A percentile compares a stretch with the other conserved stretches of the same genome.
Conservation (phyloP, 2,113 vertebrate genomes). For the Etia nguti region DNA sequence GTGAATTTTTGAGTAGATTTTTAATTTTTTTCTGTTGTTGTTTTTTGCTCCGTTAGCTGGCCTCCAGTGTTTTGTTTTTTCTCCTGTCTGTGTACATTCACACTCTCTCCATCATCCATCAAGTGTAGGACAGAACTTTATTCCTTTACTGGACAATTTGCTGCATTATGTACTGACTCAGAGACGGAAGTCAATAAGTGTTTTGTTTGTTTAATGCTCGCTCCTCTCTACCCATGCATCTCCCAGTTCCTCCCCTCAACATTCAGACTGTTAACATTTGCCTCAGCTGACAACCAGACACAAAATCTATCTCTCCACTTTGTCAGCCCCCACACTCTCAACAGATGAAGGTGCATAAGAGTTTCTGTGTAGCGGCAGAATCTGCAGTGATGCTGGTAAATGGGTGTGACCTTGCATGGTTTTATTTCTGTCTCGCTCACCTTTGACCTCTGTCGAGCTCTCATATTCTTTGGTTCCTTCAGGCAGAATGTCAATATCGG, state of each 20-base stretch:
- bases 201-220: conserved; percentile 51
- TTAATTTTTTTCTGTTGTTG: neutral
- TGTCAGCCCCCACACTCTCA: neutral
- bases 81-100: neutral
- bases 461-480: neutral
- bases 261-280: conserved; percentile 30
- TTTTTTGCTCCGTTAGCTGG: neutral
- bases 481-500: neutral
- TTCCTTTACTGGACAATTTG: neutral
- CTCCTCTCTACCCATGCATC: neutral
- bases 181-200: conserved; percentile 47
- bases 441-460: conserved; percentile 12
- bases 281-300: conserved; percentile 25
- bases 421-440: conserved; percentile 13
- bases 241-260: neutral
- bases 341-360: neutral
- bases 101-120: conserved; percentile 29
- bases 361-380: neutral
- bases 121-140: neutral
- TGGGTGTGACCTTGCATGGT: neutral
- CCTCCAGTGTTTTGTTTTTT: neutral
- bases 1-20: neutral
- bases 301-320: conserved; percentile 37
- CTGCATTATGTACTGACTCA: neutral
- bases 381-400: neutral